phyloP scores from a whole-genome alignment of 53 echinoderm and acorn worm species.

The Apostichopus leukothele region DNA sequence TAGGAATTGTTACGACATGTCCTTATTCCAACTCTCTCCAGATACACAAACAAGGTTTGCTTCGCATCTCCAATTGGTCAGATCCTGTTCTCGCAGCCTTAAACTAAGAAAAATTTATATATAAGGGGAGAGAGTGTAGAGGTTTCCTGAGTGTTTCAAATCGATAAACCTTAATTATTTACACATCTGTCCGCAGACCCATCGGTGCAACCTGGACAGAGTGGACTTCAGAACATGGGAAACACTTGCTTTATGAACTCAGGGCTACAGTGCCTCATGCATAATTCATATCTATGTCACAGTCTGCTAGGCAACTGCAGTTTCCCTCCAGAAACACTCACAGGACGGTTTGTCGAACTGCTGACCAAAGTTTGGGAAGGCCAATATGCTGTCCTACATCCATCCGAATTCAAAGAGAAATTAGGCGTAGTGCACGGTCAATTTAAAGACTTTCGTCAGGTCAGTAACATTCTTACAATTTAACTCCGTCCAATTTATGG shows the following conservation, averaged over 20 bases:
- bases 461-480: constrained; percentile 13
- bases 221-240: constrained; percentile 94
- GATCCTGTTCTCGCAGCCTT: too few species aligned
- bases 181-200: constrained; percentile 52
- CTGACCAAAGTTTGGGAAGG: constrained; percentile 85
- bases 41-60: too few species aligned
- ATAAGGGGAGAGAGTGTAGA: too few species aligned
- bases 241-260: constrained; percentile 99
- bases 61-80: too few species aligned
- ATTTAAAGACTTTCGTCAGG: constrained; percentile 93
- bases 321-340: constrained; percentile 69
- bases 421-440: constrained; percentile 86
- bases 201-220: constrained; percentile 73
- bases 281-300: constrained; percentile 68
- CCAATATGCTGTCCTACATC: constrained; percentile 76
- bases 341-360: constrained; percentile 65
- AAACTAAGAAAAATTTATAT: too few species aligned
- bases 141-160: too few species aligned
- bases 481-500: too few species aligned
- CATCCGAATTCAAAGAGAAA: constrained; percentile 78
- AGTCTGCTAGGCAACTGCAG: constrained; percentile 63
- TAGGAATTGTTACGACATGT: too few species aligned
- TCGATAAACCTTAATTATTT: too few species aligned
- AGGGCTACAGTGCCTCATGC: constrained; percentile 95
- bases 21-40: too few species aligned